Conservation (phyloP, 1,140 invertebrate species). For the Scaptomyza graminum region DNA sequence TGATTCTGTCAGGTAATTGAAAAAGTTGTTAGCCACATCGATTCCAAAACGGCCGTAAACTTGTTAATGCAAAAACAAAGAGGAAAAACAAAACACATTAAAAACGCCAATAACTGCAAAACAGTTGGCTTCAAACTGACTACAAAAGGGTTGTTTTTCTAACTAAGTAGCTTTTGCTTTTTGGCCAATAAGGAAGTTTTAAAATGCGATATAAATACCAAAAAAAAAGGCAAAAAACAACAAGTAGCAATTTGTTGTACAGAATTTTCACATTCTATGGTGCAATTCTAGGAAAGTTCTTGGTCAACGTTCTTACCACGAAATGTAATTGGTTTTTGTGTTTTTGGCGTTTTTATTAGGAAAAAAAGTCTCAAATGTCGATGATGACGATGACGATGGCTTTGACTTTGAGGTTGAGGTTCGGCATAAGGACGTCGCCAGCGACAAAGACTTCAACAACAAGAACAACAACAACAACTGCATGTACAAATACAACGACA, state of each 20-base stretch:
- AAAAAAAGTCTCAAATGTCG: constrained; percentile 7
- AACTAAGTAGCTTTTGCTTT: constrained; percentile 15
- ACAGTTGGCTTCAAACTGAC: constrained; percentile 1
- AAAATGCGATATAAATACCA: constrained; percentile 18
- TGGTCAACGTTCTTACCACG: constrained; percentile 28
- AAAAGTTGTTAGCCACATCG: constrained; percentile 78
- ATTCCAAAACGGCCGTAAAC: constrained; percentile 76
- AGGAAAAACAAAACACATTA: constrained; percentile 42
- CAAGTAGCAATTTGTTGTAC: constrained; percentile 56
- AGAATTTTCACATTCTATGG: constrained; percentile 28
- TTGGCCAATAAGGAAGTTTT: background rate
- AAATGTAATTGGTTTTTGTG: constrained; percentile 47
- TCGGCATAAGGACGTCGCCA: constrained; percentile 47
- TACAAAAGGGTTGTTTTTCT: constrained; percentile 39
- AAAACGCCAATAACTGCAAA: constrained; percentile 54
- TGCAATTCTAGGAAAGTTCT: constrained; percentile 48
- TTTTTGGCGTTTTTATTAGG: constrained; percentile 41
- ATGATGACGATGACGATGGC: constrained; percentile 11
- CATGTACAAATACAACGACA: constrained; percentile 16
- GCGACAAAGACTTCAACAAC: constrained; percentile 39
- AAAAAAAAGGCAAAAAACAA: constrained; percentile 21
- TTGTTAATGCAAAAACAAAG: constrained; percentile 57
- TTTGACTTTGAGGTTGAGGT: constrained; percentile 17
- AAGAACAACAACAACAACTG: constrained; percentile 26
- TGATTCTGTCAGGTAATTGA: constrained; percentile 61